Percentiles rank a stretch among this genome's conserved stretches.
These are phyloP conservation scores for Bucorvus abyssinicus DNA, from an alignment of 2,797 vertebrate genomes.

Conservation along the genomic window DNA sequence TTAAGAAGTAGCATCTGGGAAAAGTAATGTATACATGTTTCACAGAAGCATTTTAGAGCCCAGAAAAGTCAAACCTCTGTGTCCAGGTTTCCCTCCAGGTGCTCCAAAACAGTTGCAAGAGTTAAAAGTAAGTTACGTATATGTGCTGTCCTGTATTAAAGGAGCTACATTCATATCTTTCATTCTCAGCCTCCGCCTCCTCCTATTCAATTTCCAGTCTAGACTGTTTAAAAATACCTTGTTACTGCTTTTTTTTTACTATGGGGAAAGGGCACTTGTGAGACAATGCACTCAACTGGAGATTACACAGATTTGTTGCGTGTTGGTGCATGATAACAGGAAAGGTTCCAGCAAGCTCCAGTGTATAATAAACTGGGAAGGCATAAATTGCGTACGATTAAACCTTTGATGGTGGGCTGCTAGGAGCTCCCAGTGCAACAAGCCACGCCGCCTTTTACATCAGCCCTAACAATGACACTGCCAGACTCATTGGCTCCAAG, in stretches of 20 bases:
- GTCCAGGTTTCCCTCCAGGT: background rate
- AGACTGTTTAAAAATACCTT: constrained; percentile 51
- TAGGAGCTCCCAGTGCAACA: constrained; percentile 38
- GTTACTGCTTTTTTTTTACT: background rate
- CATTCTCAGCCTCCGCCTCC: constrained; percentile 4
- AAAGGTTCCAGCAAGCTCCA: constrained; percentile 33
- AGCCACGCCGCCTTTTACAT: constrained; percentile 14
- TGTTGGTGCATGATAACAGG: constrained; percentile 46
- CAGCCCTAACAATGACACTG: constrained; percentile 27
- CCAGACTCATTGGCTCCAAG: constrained; percentile 58
- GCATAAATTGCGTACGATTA: constrained; percentile 54
- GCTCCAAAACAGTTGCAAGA: background rate
- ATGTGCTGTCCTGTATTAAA: background rate
- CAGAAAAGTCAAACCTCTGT: background rate
- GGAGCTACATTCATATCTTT: background rate
- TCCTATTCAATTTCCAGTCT: constrained; percentile 53
- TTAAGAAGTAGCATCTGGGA: background rate
- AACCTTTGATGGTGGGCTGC: constrained; percentile 43
- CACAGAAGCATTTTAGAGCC: background rate
- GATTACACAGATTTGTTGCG: constrained; percentile 41
- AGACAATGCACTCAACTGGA: constrained; percentile 37
- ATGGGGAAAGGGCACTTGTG: constrained; percentile 23
- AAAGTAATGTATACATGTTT: background rate
- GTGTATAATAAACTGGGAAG: constrained; percentile 33
- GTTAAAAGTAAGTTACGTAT: background rate